These are phyloP conservation scores for Eristalis intricaria DNA, from an alignment of 2,888 invertebrate genomes.

Conservation along the genomic window DNA sequence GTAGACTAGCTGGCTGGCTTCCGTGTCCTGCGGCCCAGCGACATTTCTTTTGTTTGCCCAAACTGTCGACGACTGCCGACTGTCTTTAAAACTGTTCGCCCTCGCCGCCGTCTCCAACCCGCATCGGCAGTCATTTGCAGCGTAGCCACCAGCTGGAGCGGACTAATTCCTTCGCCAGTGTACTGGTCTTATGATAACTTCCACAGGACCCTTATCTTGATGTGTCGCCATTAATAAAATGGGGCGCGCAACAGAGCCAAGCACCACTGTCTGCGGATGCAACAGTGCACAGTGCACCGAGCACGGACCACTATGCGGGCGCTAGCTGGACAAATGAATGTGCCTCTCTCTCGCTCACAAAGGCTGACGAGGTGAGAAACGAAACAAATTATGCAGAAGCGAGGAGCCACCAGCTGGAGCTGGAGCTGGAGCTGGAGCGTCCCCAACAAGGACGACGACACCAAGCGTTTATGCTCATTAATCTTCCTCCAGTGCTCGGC, in stretches of 20 bases:
- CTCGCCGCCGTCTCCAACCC: conserved; percentile 19
- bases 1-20: no score
- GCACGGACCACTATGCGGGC: conserved; percentile 55
- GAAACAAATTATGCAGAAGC: conserved; percentile 65
- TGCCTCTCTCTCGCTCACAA: background rate
- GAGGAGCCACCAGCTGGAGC: background rate
- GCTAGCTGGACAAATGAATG: conserved; percentile 59
- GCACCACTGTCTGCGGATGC: conserved; percentile 9
- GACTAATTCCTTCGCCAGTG: background rate
- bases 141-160: background rate
- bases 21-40: conserved; percentile 57
- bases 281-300: conserved; percentile 42
- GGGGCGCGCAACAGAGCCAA: conserved; percentile 58
- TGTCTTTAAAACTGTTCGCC: background rate
- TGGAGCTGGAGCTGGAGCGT: no score
- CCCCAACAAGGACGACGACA: conserved; percentile 62
- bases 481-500: conserved; percentile 46
- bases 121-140: conserved; percentile 48
- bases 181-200: conserved; percentile 62
- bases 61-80: conserved; percentile 12
- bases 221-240: conserved; percentile 68
- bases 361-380: conserved; percentile 43
- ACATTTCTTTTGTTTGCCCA: conserved; percentile 64
- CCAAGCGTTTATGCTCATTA: conserved; percentile 63
- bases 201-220: conserved; percentile 70